Conservation (phyloP, 2,888 invertebrate species). For the Clunio marinus region DNA sequence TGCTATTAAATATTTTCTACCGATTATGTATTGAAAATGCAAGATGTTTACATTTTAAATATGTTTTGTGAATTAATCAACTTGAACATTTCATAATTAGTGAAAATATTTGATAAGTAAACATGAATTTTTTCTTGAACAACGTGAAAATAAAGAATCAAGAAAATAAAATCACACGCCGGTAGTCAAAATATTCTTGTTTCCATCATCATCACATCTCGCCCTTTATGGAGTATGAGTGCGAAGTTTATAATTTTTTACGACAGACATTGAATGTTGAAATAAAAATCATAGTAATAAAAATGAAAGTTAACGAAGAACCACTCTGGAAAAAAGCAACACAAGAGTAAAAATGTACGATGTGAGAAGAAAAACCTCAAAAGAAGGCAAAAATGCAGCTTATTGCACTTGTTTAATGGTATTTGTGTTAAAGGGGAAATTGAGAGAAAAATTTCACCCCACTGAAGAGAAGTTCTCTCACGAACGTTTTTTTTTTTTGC, state of each 20-base stretch:
- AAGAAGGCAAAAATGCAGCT: neutral
- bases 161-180: constrained; percentile 17
- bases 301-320: constrained; percentile 36
- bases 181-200: constrained; percentile 18
- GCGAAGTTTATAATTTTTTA: constrained; percentile 37
- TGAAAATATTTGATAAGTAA: too few species aligned
- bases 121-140: too few species aligned
- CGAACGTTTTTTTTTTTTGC: neutral
- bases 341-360: constrained; percentile 16
- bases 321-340: neutral
- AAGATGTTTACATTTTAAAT: too few species aligned
- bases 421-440: neutral
- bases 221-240: constrained; percentile 31
- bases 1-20: too few species aligned
- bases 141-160: too few species aligned
- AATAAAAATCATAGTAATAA: constrained; percentile 29
- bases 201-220: constrained; percentile 11
- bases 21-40: too few species aligned
- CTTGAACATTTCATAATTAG: too few species aligned
- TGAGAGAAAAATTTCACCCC: neutral
- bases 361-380: constrained; percentile 21
- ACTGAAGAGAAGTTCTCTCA: neutral
- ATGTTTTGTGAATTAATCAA: too few species aligned
- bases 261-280: constrained; percentile 34
- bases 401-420: neutral